Conservation (phyloP, 2,797 vertebrate species). For the Hoplostethus atlanticus region DNA sequence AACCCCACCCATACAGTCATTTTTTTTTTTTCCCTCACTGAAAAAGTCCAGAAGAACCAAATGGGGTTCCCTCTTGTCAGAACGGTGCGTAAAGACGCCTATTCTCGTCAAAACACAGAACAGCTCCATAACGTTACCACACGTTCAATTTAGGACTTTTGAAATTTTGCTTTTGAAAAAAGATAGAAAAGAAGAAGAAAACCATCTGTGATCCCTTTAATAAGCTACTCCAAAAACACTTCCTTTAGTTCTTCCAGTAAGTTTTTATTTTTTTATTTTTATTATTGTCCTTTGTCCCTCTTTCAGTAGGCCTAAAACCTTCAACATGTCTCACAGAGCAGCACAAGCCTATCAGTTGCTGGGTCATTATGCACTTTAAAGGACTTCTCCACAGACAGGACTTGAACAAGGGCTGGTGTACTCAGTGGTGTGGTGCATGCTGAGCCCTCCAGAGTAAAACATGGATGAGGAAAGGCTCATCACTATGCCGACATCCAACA, state of each 20-base stretch:
- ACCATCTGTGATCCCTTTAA: no score
- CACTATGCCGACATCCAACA: neutral
- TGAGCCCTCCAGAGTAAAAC: neutral
- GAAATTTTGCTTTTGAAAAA: no score
- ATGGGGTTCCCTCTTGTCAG: slow-evolving; percentile 32
- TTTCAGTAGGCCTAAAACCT: no score
- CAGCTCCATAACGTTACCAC: no score
- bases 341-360: neutral
- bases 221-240: no score
- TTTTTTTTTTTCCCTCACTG: slow-evolving; percentile 31
- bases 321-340: no score
- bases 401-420: no score
- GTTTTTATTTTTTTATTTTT: no score
- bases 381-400: neutral
- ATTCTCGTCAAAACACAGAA: neutral
- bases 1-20: slow-evolving; percentile 83
- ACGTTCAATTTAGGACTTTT: neutral
- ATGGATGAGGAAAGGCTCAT: neutral
- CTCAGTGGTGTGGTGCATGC: neutral
- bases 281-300: no score
- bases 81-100: slow-evolving; percentile 29
- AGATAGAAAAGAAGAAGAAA: no score
- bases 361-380: neutral
- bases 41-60: slow-evolving; percentile 56
- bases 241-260: neutral